These are phyloP conservation scores for Mandrillus leucophaeus DNA, from an alignment of 2,113 vertebrate genomes.

Conservation along the genomic window DNA sequence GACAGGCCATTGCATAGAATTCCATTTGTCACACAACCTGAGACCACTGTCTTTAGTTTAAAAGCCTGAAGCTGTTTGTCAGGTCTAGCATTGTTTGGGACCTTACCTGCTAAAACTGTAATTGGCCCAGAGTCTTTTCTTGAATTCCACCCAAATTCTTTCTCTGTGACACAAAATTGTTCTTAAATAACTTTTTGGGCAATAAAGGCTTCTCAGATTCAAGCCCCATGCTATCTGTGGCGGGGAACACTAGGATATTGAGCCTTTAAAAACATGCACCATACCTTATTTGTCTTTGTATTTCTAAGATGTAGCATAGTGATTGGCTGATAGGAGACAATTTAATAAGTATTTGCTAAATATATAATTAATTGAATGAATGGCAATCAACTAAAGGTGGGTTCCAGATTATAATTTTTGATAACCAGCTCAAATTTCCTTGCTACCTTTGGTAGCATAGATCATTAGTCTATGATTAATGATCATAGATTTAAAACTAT, in stretches of 20 bases:
- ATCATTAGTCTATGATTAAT: not conserved
- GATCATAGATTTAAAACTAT: not conserved
- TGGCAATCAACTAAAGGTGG: not conserved
- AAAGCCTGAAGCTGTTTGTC: slow-evolving; percentile 31
- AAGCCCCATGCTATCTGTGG: not conserved
- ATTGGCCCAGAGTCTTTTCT: not conserved
- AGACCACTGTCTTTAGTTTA: not conserved
- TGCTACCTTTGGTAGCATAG: not conserved
- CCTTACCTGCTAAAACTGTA: slow-evolving; percentile 28
- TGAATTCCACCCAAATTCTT: not conserved
- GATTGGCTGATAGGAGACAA: not conserved
- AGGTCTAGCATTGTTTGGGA: not conserved
- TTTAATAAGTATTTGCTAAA: not conserved
- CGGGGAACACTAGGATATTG: not conserved
- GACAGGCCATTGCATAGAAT: not conserved
- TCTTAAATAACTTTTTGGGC: not conserved
- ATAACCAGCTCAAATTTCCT: not conserved
- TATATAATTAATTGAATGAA: not conserved
- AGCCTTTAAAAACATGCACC: not conserved
- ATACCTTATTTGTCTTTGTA: not conserved
- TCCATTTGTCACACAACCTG: not conserved
- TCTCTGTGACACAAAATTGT: not conserved
- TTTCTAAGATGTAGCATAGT: not conserved
- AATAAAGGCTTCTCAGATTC: not conserved
- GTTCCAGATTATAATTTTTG: not conserved